Conservation (phyloP, 2,113 vertebrate genomes). For the Catharus bicknelli region DNA sequence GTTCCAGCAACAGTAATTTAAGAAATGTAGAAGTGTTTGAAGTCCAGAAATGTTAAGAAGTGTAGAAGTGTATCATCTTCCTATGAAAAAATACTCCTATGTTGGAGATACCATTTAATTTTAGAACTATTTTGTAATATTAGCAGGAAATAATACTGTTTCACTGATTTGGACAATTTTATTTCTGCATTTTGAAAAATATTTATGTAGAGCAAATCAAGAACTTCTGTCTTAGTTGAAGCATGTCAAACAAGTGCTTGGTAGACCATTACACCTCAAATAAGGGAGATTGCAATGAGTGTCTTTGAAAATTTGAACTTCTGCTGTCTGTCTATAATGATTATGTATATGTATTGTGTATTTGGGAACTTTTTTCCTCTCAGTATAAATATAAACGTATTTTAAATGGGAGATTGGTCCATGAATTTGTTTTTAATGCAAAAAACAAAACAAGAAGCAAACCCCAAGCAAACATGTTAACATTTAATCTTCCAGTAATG, state of each 20-base stretch:
- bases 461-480: constrained; percentile 77
- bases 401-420: constrained; percentile 59
- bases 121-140: neutral
- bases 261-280: neutral
- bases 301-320: constrained; percentile 41
- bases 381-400: constrained; percentile 29
- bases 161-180: neutral
- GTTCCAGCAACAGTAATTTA: neutral
- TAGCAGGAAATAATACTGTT: neutral
- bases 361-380: constrained; percentile 39
- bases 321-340: neutral
- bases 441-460: constrained; percentile 53
- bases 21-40: neutral
- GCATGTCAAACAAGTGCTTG: neutral
- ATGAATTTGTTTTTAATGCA: constrained; percentile 74
- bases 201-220: neutral
- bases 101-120: neutral
- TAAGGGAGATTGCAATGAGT: neutral
- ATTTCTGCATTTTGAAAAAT: neutral
- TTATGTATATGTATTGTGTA: neutral
- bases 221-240: neutral
- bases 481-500: constrained; percentile 79
- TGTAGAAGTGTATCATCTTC: neutral
- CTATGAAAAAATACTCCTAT: neutral
- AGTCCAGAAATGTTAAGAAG: too few species aligned